Evolutionary conservation across 2,797 vertebrate genomes (phyloP).

Genomic region (Neopelma chrysocephalum): DNA sequence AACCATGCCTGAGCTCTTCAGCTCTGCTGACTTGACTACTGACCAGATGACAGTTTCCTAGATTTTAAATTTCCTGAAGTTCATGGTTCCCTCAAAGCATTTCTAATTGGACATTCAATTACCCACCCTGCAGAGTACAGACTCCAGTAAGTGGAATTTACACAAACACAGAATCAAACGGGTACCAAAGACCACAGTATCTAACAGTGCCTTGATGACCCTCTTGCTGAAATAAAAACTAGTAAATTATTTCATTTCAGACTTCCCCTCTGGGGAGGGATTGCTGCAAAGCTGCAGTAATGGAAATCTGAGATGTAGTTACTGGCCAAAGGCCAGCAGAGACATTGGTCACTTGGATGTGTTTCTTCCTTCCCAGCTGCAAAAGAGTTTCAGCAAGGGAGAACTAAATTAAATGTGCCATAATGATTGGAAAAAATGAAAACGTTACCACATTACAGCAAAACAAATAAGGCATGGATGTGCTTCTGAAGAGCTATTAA

Average conservation of each 20-base stretch:
- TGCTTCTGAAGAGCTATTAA: neutral
- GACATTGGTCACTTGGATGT: neutral
- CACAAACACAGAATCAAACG: neutral
- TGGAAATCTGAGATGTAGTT: conserved; percentile 1
- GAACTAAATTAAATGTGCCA: conserved; percentile 4
- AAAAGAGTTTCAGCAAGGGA: neutral
- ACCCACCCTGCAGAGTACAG: neutral
- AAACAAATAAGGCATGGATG: neutral
- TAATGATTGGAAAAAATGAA: neutral
- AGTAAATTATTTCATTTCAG: neutral
- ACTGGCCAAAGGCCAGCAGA: conserved; percentile 10
- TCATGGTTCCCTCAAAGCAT: neutral
- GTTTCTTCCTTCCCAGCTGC: neutral
- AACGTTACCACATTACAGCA: neutral
- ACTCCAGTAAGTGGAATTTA: neutral
- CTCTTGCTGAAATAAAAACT: neutral
- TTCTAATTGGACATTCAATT: neutral
- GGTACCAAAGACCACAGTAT: neutral
- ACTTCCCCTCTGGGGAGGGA: neutral
- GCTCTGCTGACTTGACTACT: neutral
- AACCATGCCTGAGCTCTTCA: neutral
- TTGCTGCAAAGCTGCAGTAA: neutral
- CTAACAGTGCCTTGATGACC: neutral
- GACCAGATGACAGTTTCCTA: neutral
- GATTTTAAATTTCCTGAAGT: neutral